These are phyloP conservation scores for Phodopus roborovskii DNA, from an alignment of 2,113 vertebrate species.

Conservation along the genomic window DNA sequence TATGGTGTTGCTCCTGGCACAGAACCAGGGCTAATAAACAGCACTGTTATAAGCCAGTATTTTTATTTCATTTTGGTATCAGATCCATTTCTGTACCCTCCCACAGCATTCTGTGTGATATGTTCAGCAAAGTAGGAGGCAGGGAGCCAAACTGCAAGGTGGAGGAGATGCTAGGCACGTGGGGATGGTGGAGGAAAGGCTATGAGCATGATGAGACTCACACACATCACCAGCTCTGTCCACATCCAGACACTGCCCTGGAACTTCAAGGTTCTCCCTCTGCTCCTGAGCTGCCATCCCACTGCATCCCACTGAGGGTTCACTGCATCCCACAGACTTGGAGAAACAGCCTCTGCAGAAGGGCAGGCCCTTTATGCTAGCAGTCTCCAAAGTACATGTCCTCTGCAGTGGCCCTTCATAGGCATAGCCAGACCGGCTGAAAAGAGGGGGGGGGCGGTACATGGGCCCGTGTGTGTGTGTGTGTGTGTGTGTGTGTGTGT, in stretches of 20 bases:
- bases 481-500: not conserved
- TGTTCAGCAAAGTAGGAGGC: not conserved
- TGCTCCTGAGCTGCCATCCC: not conserved
- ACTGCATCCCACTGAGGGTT: not conserved
- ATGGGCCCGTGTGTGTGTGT: fast-evolving
- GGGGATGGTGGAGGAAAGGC: not conserved
- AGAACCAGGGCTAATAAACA: not conserved
- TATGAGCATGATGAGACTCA: not conserved
- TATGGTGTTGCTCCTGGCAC: not conserved
- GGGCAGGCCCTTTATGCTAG: not conserved
- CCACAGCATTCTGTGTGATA: not conserved
- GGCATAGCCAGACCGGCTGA: not conserved
- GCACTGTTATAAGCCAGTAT: not conserved
- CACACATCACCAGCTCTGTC: not conserved
- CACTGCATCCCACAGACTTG: not conserved
- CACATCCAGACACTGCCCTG: not conserved
- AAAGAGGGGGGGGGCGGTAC: not conserved
- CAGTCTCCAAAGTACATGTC: not conserved
- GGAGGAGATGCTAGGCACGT: not conserved
- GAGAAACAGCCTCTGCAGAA: not conserved
- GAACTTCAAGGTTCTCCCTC: not conserved
- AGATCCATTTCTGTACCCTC: not conserved
- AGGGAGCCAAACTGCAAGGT: not conserved
- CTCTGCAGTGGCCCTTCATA: not conserved
- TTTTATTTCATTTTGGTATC: not conserved